phyloP scores from a whole-genome alignment of 1,140 invertebrate genomes.

The Uloborus diversus region DNA sequence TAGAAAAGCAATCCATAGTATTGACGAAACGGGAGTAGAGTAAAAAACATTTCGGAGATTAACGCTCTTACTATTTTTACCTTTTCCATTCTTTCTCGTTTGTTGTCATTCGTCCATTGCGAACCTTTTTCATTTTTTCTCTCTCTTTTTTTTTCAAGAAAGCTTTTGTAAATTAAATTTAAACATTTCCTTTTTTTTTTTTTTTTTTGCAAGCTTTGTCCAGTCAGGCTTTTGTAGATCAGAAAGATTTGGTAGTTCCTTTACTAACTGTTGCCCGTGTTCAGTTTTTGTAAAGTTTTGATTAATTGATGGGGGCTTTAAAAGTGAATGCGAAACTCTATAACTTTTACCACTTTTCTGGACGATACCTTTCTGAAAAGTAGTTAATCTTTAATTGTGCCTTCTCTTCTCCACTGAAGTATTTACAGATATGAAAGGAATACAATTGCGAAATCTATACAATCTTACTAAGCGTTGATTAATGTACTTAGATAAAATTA shows the following conservation, averaged over 20 bases:
- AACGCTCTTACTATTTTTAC: not conserved
- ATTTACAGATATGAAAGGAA: too few species aligned
- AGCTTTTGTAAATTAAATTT: constrained; percentile 43
- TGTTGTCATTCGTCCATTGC: constrained; percentile 28
- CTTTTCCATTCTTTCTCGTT: not conserved
- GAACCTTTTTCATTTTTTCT: not conserved
- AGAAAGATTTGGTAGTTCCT: not conserved
- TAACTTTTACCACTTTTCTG: too few species aligned
- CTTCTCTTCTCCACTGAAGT: too few species aligned
- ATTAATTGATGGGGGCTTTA: too few species aligned
- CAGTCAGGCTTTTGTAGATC: constrained; percentile 18
- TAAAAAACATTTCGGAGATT: constrained; percentile 26
- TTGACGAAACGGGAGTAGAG: constrained; percentile 44
- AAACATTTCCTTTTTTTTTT: constrained; percentile 6
- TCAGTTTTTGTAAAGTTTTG: not conserved
- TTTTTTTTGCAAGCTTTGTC: constrained; percentile 13
- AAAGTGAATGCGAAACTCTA: too few species aligned
- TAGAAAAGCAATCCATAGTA: constrained; percentile 46
- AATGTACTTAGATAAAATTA: too few species aligned
- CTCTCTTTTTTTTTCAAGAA: not conserved
- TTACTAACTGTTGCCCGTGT: not conserved
- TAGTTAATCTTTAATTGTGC: too few species aligned
- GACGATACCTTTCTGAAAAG: too few species aligned
- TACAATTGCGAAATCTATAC: too few species aligned
- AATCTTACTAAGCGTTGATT: too few species aligned